Evolutionary conservation across 2,113 vertebrate genomes (phyloP), one percentile per base, ranked within the genome.

Genomic region (Asarcornis scutulata): DNA sequence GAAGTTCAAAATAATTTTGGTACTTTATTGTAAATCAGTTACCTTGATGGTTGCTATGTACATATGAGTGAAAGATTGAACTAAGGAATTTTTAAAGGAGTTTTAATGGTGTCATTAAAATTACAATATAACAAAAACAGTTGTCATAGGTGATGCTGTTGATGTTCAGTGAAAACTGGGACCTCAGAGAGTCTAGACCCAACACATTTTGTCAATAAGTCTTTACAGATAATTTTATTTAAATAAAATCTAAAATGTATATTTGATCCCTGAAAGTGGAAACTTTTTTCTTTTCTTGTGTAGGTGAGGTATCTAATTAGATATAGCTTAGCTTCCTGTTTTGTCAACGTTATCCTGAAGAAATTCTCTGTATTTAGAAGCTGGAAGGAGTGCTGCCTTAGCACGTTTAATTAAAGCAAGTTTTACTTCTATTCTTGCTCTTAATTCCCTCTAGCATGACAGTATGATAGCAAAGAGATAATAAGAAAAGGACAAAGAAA

Each of bases 391-490:
- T 25, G 42, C 73, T 76, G 1, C 34, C 8, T 80, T 62, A 56
- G 23, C n/a, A 34, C 1, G 1, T n/a, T 75, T 76, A 55, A 38
- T 60, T 60, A 60, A 66, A 6, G 48, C 2, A 6, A 71, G 12
- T 60, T 31, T 90, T n/a, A 0, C 5, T 25, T 56, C 18, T 79
- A 1, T 83, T 69, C 25, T 59, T 2, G 2, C 12, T 64, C 31
- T 3, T 3, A 6, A 0, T 69, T 75, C 17, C 3, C 4, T 60
- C 22, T 71, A 56, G 50, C 7, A 4, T 73, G 40, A 1, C 6
- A 55, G 7, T 64, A 17, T 50, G 58, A 8, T 55, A 75, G 60
- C 56, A 76, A 60, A 87, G 23, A 2, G 2, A 1, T 83, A 8
- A 32, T 66, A 80, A 40, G 27, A 63, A 62, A 38, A 83, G 9